These are phyloP conservation scores for Caenorhabditis remanei DNA, from an alignment of 1,140 invertebrate species.

Conservation along the genomic window DNA sequence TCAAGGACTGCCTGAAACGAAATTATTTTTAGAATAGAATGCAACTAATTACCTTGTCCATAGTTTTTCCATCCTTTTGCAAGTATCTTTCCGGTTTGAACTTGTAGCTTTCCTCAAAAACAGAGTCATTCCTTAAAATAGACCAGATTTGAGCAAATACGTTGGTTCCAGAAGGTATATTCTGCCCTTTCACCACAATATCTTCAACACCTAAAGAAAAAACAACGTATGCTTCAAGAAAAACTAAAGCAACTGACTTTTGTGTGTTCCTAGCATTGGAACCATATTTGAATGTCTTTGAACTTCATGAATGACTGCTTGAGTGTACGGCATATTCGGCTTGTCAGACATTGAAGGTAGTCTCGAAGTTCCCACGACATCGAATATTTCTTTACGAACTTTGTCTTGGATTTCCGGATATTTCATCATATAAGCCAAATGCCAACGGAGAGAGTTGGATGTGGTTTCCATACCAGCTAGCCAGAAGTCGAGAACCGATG, in stretches of 20 bases:
- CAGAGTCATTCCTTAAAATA: constrained; percentile 41
- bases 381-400: constrained; percentile 34
- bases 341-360: constrained; percentile 47
- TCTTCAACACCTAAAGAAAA: background rate
- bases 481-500: background rate
- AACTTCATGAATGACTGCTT: constrained; percentile 57
- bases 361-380: constrained; percentile 11
- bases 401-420: constrained; percentile 52
- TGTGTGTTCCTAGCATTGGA: constrained; percentile 38
- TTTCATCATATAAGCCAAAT: constrained; percentile 8
- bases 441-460: background rate
- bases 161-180: background rate
- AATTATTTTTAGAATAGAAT: background rate
- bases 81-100: constrained; percentile 50
- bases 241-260: background rate
- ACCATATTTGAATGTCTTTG: constrained; percentile 54
- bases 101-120: constrained; percentile 14
- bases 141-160: constrained; percentile 43
- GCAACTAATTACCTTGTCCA: background rate
- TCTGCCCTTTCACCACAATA: background rate
- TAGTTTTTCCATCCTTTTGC: constrained; percentile 12
- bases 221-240: background rate
- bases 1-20: constrained; percentile 36
- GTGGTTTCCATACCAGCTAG: constrained; percentile 33
- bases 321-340: constrained; percentile 54